Percentiles rank a stretch among this genome's conserved stretches.
These are phyloP conservation scores for Phylloscopus collybita DNA, from an alignment of 2,797 vertebrate genomes.

Conservation along the genomic window DNA sequence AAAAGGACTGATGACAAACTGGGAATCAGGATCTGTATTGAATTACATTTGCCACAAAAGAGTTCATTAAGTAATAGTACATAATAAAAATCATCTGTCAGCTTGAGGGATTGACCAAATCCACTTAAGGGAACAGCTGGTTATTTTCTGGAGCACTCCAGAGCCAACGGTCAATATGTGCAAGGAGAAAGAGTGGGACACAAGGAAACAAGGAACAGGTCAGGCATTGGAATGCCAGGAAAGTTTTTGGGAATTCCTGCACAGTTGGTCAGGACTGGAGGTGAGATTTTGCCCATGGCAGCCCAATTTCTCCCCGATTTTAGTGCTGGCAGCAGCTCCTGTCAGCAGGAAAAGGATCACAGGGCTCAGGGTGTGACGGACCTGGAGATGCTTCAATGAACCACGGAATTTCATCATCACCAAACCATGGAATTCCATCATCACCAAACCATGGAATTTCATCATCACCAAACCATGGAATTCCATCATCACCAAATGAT, in stretches of 20 bases:
- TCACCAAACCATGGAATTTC: too few relatives aligned
- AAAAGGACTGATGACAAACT: slow-evolving; percentile 75
- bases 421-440: not conserved
- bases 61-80: slow-evolving; percentile 89
- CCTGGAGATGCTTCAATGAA: not conserved
- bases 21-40: slow-evolving; percentile 82
- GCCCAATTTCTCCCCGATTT: not conserved
- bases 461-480: too few relatives aligned
- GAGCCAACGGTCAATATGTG: not conserved
- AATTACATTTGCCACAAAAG: slow-evolving; percentile 88
- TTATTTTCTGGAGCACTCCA: slow-evolving; percentile 63
- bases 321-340: not conserved
- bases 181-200: not conserved
- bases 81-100: slow-evolving; percentile 87
- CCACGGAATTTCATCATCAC: not conserved
- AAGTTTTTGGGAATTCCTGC: not conserved
- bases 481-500: too few relatives aligned
- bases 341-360: not conserved
- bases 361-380: not conserved
- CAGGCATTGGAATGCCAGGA: not conserved
- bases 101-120: slow-evolving; percentile 76
- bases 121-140: slow-evolving; percentile 65
- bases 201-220: not conserved
- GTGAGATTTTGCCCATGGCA: not conserved
- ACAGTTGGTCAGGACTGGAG: rapidly evolving